Conservation (phyloP, 2,113 vertebrate genomes). For the Carassius carassius region DNA sequence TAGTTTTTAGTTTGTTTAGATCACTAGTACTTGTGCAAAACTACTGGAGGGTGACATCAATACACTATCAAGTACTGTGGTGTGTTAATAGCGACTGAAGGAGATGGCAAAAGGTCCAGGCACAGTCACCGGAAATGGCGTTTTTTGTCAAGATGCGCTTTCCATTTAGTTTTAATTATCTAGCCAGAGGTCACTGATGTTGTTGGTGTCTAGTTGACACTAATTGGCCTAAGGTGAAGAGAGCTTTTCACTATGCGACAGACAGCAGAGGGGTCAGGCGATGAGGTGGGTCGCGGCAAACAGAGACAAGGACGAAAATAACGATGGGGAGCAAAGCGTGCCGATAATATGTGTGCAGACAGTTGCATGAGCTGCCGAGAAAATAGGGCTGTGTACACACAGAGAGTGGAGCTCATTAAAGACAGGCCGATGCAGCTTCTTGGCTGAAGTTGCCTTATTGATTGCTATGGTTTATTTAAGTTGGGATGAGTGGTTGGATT, state of each 20-base stretch:
- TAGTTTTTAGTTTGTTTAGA: neutral
- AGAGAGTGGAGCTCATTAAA: slow-evolving; percentile 69
- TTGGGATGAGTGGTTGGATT: slow-evolving; percentile 62
- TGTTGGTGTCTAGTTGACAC: slow-evolving; percentile 60
- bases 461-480: slow-evolving; percentile 74
- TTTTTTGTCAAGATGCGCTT: slow-evolving; percentile 51
- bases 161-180: slow-evolving; percentile 66
- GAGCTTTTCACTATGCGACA: slow-evolving; percentile 63
- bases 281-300: slow-evolving; percentile 43
- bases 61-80: neutral
- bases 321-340: slow-evolving; percentile 57
- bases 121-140: slow-evolving; percentile 35
- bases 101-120: slow-evolving; percentile 29
- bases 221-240: slow-evolving; percentile 74
- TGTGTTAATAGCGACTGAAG: slow-evolving; percentile 30
- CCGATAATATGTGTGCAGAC: slow-evolving; percentile 38
- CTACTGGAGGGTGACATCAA: neutral
- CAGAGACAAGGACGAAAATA: slow-evolving; percentile 45
- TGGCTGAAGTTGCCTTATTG: slow-evolving; percentile 72
- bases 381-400: slow-evolving; percentile 59
- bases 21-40: neutral
- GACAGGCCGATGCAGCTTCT: slow-evolving; percentile 60
- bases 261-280: slow-evolving; percentile 45
- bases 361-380: slow-evolving; percentile 57
- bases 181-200: slow-evolving; percentile 69